phyloP scores from a whole-genome alignment of 2,113 vertebrate genomes.

The Cynocephalus volans region DNA sequence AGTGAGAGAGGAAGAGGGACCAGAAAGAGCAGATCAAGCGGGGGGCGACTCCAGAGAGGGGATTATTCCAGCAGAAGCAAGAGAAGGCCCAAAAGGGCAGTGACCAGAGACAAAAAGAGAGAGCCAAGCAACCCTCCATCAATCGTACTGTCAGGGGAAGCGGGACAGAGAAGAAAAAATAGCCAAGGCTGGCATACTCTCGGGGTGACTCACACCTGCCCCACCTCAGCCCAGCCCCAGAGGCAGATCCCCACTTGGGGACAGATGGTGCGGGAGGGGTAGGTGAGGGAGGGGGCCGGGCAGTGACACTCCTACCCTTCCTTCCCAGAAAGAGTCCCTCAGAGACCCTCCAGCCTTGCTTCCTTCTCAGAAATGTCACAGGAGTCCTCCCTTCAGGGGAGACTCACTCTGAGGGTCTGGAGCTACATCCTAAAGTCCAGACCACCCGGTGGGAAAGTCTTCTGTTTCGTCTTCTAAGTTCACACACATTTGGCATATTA shows the following conservation, averaged over 20 bases:
- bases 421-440: neutral
- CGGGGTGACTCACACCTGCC: accelerated
- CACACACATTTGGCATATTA: accelerated
- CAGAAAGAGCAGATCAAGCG: neutral
- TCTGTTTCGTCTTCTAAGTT: neutral
- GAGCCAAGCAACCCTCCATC: neutral
- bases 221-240: neutral
- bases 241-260: neutral
- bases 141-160: neutral
- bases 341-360: neutral
- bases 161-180: neutral
- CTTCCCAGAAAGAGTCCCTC: neutral
- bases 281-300: accelerated
- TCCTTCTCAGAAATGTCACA: neutral
- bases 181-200: neutral
- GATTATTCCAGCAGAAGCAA: neutral
- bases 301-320: accelerated
- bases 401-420: neutral
- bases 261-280: accelerated
- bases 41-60: neutral
- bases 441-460: neutral
- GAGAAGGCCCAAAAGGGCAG: neutral
- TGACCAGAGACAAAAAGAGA: neutral
- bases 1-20: too few relatives aligned
- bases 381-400: neutral